These are phyloP conservation scores for Syrphus vitripennis DNA, from an alignment of 2,888 invertebrate species.

Conservation along the genomic window DNA sequence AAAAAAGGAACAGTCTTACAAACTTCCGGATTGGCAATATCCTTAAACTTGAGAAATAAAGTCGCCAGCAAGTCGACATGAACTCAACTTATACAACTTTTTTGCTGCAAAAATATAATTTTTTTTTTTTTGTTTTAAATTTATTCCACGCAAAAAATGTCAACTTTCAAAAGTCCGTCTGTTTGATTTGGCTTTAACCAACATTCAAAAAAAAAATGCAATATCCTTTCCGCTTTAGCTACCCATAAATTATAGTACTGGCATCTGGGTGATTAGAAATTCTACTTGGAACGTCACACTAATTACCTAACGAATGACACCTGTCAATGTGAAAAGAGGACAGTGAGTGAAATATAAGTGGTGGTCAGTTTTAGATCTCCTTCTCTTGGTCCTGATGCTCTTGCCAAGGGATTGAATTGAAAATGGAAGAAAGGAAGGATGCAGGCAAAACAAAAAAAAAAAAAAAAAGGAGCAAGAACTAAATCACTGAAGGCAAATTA, in stretches of 20 bases:
- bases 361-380: background rate
- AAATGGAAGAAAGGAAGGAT: slow-evolving; percentile 22
- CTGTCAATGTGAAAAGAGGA: slow-evolving; percentile 49
- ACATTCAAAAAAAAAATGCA: slow-evolving; percentile 2
- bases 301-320: slow-evolving; percentile 64
- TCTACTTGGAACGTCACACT: slow-evolving; percentile 54
- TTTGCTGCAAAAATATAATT: slow-evolving; percentile 13
- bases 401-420: background rate
- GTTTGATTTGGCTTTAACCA: background rate
- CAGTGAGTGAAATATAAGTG: slow-evolving; percentile 39
- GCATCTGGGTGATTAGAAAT: slow-evolving; percentile 52
- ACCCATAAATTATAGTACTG: slow-evolving; percentile 38
- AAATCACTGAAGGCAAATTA: slow-evolving; percentile 46
- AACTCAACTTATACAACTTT: slow-evolving; percentile 32
- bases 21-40: slow-evolving; percentile 59
- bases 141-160: background rate
- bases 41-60: slow-evolving; percentile 65
- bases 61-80: slow-evolving; percentile 61
- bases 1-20: slow-evolving; percentile 30
- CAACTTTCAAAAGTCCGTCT: background rate
- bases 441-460: background rate
- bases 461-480: background rate
- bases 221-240: background rate
- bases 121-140: slow-evolving; percentile 1
- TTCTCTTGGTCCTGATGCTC: background rate